Base-by-base conservation (phyloP, 2,888 invertebrate species). In the Oxyscelio sp. region DNA sequence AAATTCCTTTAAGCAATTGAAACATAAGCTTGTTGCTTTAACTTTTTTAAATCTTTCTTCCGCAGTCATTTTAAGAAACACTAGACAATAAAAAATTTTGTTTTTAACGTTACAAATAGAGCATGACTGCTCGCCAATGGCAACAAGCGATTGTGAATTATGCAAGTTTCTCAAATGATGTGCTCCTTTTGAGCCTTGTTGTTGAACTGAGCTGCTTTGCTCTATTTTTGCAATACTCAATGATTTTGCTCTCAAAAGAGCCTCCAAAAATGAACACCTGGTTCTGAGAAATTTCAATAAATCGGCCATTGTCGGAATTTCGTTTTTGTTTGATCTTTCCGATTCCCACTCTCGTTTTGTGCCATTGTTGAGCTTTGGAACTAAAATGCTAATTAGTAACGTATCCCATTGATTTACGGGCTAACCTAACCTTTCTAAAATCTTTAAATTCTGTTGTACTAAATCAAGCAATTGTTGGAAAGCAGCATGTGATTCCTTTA, bases 1-100 rank as follows among this genome's bases (percentile, higher is more conserved):
- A 74, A 38, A 48, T 15, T 11, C 5, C 19, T 52, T 45, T 21
- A 74, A 40, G 43, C 61, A 74, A 40, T 74, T 74, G 52, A 74
- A 74, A 54, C 74, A 74, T 24, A 61, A 34, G 8, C 15, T 52
- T 5, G 31, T 11, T 40, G 38, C 15, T 27, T 70, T 70, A 2
- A n/a, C 56, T 38, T 56, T 54, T 15, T 58, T 24, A n/a, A 56
- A 38, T 19, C 70, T 50, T 17, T 70, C 58, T 11, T 40, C 38
- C 21, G 17, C 27, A 21, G 54, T 21, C 15, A 70, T 56, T 22
- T 27, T 38, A 13, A 40, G 38, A 27, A 70, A 70, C 21, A 24
- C 17, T 13, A n/a, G 9, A 43, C 71, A 71, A 24, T 48, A 17
- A 45, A 43, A 58, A 59, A 58, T 40, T 27, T 17, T 40, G 38